Evolutionary conservation across 2,113 vertebrate genomes (phyloP), one percentile per base, ranked within the genome.

Genomic region (Oncorhynchus gorbuscha): DNA sequence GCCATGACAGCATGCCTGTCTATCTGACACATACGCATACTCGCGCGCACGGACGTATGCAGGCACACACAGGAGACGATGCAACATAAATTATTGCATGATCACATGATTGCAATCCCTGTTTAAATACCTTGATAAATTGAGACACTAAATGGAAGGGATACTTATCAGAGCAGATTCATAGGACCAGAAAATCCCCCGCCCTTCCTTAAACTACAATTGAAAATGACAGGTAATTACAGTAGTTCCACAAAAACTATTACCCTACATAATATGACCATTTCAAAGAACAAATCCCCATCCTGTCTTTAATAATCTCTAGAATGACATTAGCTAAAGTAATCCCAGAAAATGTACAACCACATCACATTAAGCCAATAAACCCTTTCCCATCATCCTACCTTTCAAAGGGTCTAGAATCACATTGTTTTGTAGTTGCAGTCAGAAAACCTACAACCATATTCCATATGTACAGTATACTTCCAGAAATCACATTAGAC

Each of bases 1-100:
- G 28, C 28, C 28, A 0, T 28, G 28, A 28, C 28, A 28, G 28
- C 28, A 28, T 45, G 39, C 39, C 39, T 1, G 39, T 45, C 39
- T 45, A 45, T 11, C 8, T 45, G 2, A 65, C 73, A 74, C 73
- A 74, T 59, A 74, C 59, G 49, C 30, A 66, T n/a, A 66, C 61
- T 48, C 61, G 65, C 72, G 48, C 72, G 39, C 72, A 48, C 72
- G 24, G 28, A 45, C 58, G 76, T 48, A 78, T 14, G 64, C 30
- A 49, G 20, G 11, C 32, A 71, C 51, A 48, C 20, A 45, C 22
- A n/a, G 48, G 12, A 72, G 62, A 69, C 11, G 11, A 64, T 3
- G 8, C 20, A 64, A 13, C 7, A 64, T 26, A 64, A 26, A 35
- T 35, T 1, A 35, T 6, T 35, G 6, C 32, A 6, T 6, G 32